Evolutionary conservation across 2,888 invertebrate genomes (phyloP), one percentile per base, ranked within the genome.

Genomic region (Tipula helvola): DNA sequence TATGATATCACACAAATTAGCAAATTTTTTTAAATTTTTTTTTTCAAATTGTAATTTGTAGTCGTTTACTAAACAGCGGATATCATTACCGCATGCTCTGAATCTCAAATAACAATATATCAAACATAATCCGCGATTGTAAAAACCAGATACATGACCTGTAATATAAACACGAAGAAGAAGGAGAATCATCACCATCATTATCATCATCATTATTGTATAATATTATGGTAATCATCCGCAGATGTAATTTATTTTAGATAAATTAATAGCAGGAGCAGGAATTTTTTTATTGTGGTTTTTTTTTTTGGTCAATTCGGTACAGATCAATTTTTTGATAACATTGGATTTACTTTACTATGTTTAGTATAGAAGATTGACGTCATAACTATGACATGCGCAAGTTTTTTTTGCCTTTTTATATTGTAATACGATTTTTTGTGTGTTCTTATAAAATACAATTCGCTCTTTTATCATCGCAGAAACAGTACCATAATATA

Each of bases 51-150:
- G 52, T 16, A 52, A 52, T 52, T 52, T 52, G 10, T 71, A 18
- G 28, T 71, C 10, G 28, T 28, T 28, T 28, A 71, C n/a, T 3
- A 28, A 28, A 28, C 28, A 71, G 28, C 7, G 71, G 71, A 71
- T 71, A 10, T 10, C 28, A 71, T 71, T 71, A 71, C 71, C 28
- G 71, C 28, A 28, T 71, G 71, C 10, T 71, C 71, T 18, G 71
- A 71, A 71, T 71, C 71, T 71, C 71, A 28, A 71, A 28, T 71
- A 28, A 12, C 5, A 71, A 71, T 71, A 28, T 28, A 71, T 71
- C 71, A 71, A 71, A 71, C 71, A 71, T 71, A 71, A 71, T 71
- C 71, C 71, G 71, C 71, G 71, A 71, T 71, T 71, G 71, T 71
- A 71, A 28, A 71, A 71, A 71, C 18, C 71, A 71, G 71, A 71